Evolutionary conservation across 2,113 vertebrate species (phyloP).

Genomic region (Cariama cristata): DNA sequence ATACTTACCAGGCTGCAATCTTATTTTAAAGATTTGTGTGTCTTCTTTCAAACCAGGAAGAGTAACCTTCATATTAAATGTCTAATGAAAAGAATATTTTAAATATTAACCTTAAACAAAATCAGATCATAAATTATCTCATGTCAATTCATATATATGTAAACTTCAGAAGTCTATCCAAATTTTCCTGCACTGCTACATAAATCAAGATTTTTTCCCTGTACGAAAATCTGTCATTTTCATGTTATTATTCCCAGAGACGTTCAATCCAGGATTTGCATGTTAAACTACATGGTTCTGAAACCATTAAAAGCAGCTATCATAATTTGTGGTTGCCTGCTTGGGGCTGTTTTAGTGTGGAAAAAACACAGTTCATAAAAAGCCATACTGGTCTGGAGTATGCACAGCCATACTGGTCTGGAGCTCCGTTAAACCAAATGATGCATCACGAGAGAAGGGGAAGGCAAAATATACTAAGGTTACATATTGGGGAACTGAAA

Average conservation of each 20-base stretch:
- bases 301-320: not conserved
- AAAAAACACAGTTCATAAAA: not conserved
- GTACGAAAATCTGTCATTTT: not conserved
- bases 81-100: constrained; percentile 75
- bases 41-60: constrained; percentile 86
- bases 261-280: not conserved
- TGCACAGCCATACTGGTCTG: not conserved
- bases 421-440: not conserved
- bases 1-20: constrained; percentile 86
- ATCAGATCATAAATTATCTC: not conserved
- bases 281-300: not conserved
- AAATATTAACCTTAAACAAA: constrained; percentile 35
- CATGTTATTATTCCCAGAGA: not conserved
- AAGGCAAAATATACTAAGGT: not conserved
- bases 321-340: not conserved
- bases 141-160: not conserved
- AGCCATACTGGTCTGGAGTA: not conserved
- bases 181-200: not conserved
- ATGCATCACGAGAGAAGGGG: not conserved
- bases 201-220: not conserved
- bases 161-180: not conserved
- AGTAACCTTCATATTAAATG: constrained; percentile 82
- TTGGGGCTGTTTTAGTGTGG: not conserved
- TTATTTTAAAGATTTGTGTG: constrained; percentile 79
- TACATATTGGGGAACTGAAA: not conserved